A percentile compares a stretch with the other conserved stretches of the same genome.
phyloP scores from a whole-genome alignment of 2,888 invertebrate species.

The Lamproptera curius region DNA sequence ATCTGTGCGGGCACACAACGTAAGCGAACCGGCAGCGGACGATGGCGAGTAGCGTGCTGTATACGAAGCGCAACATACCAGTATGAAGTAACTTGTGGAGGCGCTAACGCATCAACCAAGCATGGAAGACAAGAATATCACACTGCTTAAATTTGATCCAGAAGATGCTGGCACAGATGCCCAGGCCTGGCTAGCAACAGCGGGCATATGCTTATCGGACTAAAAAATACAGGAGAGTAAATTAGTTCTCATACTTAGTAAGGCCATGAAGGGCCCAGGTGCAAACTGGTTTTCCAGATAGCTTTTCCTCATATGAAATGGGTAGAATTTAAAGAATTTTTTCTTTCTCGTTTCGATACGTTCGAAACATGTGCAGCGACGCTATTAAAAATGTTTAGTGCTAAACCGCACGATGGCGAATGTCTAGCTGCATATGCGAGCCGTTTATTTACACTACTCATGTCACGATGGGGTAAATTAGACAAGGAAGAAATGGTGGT shows the following conservation, averaged over 20 bases:
- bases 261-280: no score
- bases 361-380: slow-evolving; percentile 18
- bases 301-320: slow-evolving; percentile 24
- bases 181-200: slow-evolving; percentile 22
- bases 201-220: slow-evolving; percentile 23
- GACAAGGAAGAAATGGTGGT: slow-evolving; percentile 22
- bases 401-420: not conserved
- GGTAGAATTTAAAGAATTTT: slow-evolving; percentile 22
- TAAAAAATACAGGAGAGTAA: slow-evolving; percentile 12
- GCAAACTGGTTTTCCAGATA: no score
- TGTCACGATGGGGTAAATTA: slow-evolving; percentile 19
- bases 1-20: not conserved
- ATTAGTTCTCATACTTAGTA: slow-evolving; percentile 22
- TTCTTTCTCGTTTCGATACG: slow-evolving; percentile 16
- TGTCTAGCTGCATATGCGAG: slow-evolving; percentile 8
- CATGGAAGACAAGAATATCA: slow-evolving; percentile 8
- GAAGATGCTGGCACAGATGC: slow-evolving; percentile 20
- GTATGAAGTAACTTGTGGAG: no score
- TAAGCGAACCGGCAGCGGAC: not conserved
- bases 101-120: not conserved
- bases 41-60: no score
- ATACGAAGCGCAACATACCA: slow-evolving; percentile 5
- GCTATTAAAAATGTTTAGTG: not conserved
- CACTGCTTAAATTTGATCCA: no score
- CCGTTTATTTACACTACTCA: slow-evolving; percentile 14